Conservation (phyloP, 1,140 invertebrate genomes). For the Metaphire vulgaris region DNA sequence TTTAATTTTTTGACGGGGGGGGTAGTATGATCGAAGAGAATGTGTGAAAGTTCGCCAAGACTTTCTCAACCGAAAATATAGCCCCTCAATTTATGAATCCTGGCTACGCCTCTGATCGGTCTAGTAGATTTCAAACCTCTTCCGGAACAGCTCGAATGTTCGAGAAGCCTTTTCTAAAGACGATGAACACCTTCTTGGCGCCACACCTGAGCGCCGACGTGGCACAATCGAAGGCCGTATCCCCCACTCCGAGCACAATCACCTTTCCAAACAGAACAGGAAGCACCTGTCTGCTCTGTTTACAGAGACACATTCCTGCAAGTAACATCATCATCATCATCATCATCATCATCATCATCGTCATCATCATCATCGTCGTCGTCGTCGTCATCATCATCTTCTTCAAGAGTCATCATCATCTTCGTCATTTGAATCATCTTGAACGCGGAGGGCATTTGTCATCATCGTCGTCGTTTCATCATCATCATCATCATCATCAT, state of each 20-base stretch:
- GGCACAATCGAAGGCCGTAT: slow-evolving; percentile 98
- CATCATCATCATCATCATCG: background rate
- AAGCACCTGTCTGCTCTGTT: slow-evolving; percentile 55
- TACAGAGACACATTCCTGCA: slow-evolving; percentile 73
- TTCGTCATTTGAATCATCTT: background rate
- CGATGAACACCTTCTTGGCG: slow-evolving; percentile 80
- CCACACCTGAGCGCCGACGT: slow-evolving; percentile 93
- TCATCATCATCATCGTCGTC: slow-evolving; percentile 10
- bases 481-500: slow-evolving; percentile 1
- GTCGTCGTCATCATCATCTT: background rate
- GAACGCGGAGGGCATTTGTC: background rate
- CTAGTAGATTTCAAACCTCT: slow-evolving; percentile 63
- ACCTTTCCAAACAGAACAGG: slow-evolving; percentile 77
- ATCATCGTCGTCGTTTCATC: slow-evolving; percentile 4
- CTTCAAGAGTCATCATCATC: slow-evolving; percentile 1
- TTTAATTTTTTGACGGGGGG: too few species aligned
- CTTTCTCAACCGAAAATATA: too few species aligned
- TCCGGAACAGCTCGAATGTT: slow-evolving; percentile 94
- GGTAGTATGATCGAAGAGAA: too few species aligned
- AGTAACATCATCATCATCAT: slow-evolving; percentile 27
- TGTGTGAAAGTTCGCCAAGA: too few species aligned
- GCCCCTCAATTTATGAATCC: too few species aligned
- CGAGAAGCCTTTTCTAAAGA: slow-evolving; percentile 84
- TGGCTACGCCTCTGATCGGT: too few species aligned
- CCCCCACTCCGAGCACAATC: slow-evolving; percentile 89